phyloP scores from a whole-genome alignment of 2,113 vertebrate genomes.

The Tetrao urogallus region DNA sequence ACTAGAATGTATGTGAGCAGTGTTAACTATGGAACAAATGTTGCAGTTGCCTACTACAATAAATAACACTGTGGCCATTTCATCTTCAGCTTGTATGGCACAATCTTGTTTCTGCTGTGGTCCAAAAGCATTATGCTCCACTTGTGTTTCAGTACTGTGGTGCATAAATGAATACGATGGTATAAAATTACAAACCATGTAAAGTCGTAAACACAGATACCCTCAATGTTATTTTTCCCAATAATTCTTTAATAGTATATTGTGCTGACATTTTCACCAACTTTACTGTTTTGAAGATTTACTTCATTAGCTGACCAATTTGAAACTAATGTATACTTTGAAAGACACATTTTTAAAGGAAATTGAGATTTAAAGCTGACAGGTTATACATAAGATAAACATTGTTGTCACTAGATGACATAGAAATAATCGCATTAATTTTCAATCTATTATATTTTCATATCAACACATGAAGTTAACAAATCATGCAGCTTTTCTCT shows the following conservation, averaged over 20 bases:
- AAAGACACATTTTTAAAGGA: neutral
- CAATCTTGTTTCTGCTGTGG: neutral
- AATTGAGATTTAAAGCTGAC: neutral
- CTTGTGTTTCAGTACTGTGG: neutral
- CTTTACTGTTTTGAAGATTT: too few relatives aligned
- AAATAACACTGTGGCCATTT: neutral
- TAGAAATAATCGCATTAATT: neutral
- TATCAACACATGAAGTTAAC: neutral
- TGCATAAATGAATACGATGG: neutral
- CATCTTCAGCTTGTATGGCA: neutral
- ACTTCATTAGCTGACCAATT: neutral
- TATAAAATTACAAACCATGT: neutral
- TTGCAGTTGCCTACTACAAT: neutral
- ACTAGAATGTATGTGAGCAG: neutral
- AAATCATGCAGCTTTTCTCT: neutral
- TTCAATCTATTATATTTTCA: neutral
- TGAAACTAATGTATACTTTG: neutral
- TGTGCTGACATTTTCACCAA: neutral
- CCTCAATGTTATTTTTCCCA: neutral
- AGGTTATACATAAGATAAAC: neutral
- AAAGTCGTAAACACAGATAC: neutral
- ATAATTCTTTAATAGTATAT: neutral
- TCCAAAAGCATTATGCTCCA: neutral
- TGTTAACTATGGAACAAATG: neutral
- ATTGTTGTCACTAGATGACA: neutral